Percentiles rank a stretch among this genome's conserved stretches.
These are phyloP conservation scores for Parus major DNA, from an alignment of 2,113 vertebrate species.

Conservation along the genomic window DNA sequence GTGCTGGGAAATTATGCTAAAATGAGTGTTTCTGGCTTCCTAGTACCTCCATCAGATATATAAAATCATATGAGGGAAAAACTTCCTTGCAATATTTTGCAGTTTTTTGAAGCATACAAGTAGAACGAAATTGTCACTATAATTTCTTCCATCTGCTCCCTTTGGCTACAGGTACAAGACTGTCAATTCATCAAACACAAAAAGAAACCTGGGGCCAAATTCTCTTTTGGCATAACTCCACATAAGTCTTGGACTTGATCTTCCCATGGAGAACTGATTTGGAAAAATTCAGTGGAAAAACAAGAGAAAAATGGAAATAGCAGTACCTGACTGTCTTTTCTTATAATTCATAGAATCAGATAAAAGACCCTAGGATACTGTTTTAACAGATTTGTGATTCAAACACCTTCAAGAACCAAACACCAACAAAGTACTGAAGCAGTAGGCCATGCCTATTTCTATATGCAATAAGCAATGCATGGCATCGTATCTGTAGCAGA, in stretches of 20 bases:
- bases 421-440: neutral
- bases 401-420: neutral
- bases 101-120: neutral
- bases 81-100: neutral
- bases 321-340: neutral
- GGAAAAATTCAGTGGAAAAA: neutral
- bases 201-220: neutral
- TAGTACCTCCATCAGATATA: neutral
- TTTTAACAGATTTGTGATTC: neutral
- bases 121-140: neutral
- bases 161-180: slow-evolving; percentile 26
- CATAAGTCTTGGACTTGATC: neutral
- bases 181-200: slow-evolving; percentile 17
- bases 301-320: neutral
- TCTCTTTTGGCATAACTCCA: neutral
- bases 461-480: neutral
- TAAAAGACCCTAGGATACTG: neutral
- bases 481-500: neutral
- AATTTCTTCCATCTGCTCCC: slow-evolving; percentile 41
- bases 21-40: neutral
- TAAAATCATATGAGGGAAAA: neutral
- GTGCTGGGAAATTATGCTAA: neutral
- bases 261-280: neutral
- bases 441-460: neutral
- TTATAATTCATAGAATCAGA: neutral